These are phyloP conservation scores for Enoplosus armatus DNA, from an alignment of 2,797 vertebrate genomes.

Conservation along the genomic window DNA sequence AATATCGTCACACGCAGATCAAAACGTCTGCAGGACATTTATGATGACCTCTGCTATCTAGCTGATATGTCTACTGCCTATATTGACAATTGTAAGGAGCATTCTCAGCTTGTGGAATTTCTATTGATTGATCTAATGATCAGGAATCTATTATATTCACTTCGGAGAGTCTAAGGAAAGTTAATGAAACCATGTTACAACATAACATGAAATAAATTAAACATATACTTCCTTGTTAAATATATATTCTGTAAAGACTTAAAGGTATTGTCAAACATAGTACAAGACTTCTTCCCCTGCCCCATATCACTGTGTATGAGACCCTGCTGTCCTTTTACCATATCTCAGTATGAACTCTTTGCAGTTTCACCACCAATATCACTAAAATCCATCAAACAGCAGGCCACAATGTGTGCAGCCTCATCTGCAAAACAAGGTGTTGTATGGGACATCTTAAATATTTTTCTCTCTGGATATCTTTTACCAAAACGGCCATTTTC, in stretches of 20 bases:
- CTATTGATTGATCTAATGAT: background rate
- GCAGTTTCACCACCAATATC: background rate
- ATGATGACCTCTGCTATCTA: conserved; percentile 9
- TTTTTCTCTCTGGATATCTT: background rate
- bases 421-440: background rate
- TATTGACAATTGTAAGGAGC: background rate
- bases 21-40: conserved; percentile 4
- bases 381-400: background rate
- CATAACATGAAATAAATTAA: background rate
- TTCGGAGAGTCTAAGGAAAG: background rate
- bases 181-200: too few relatives aligned
- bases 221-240: background rate
- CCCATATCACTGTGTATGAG: background rate
- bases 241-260: background rate
- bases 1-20: conserved; percentile 13
- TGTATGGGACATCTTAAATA: background rate
- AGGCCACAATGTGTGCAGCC: background rate
- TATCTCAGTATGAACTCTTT: background rate
- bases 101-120: background rate
- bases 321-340: background rate
- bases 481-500: background rate
- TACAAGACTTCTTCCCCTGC: background rate
- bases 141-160: background rate
- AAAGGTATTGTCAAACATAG: background rate
- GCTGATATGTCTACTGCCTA: conserved; percentile 4